Conservation (phyloP, 2,888 invertebrate genomes). For the Digitonthophagus gazella region DNA sequence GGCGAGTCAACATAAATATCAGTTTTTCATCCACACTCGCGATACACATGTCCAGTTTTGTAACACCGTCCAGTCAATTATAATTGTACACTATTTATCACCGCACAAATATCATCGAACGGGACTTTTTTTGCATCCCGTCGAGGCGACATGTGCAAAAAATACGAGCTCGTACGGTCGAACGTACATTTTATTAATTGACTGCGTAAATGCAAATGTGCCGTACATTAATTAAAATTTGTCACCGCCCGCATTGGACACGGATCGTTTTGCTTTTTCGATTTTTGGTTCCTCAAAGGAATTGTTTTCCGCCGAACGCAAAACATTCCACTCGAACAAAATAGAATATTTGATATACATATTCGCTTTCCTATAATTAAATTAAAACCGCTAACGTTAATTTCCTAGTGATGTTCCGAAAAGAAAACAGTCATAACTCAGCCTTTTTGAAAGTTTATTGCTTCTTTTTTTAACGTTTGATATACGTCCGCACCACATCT, state of each 20-base stretch:
- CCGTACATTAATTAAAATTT: conserved; percentile 16
- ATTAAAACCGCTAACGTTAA: background rate
- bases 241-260: background rate
- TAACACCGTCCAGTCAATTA: conserved; percentile 13
- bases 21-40: conserved; percentile 8
- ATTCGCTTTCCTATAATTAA: background rate
- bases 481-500: conserved; percentile 7
- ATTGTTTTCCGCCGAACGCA: background rate
- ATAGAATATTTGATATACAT: background rate
- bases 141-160: conserved; percentile 2
- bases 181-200: conserved; percentile 15
- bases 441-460: background rate
- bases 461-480: background rate
- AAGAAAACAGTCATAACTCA: background rate
- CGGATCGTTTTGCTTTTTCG: background rate
- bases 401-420: background rate
- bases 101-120: conserved; percentile 8
- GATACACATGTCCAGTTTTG: conserved; percentile 13
- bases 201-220: conserved; percentile 15
- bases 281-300: background rate
- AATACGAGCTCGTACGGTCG: background rate
- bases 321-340: background rate
- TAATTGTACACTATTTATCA: conserved; percentile 14
- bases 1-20: background rate
- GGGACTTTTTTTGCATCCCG: conserved; percentile 8